Conservation (phyloP, 2,797 vertebrate species). For the Tokudaia tokunoshimensis region DNA sequence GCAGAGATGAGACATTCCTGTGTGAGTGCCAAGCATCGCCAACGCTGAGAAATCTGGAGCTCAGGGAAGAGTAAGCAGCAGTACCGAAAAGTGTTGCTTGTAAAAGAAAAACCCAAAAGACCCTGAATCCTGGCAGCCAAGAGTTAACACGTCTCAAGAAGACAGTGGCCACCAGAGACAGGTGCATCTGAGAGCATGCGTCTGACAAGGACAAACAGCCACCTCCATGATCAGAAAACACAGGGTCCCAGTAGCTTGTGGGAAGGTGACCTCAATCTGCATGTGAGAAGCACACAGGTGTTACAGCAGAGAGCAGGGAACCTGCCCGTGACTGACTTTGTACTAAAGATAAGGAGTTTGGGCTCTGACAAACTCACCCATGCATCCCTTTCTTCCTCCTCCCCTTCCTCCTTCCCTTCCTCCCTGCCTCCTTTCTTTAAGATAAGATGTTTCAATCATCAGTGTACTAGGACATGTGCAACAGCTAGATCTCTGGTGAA, state of each 20-base stretch:
- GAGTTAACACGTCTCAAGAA: background rate
- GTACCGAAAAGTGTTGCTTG: background rate
- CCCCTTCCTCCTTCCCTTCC: background rate
- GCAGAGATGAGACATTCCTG: background rate
- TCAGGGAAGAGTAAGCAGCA: background rate
- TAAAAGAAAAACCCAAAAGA: background rate
- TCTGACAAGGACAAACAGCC: background rate
- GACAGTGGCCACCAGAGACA: background rate
- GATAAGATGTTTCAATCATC: background rate
- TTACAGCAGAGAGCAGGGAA: background rate
- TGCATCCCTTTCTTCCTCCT: no score
- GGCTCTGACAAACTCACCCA: background rate
- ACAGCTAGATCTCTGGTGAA: background rate
- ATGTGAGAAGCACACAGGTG: background rate
- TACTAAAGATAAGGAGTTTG: background rate
- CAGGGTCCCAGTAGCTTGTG: background rate
- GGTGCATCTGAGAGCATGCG: background rate
- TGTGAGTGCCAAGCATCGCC: background rate
- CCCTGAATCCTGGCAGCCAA: background rate
- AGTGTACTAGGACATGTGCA: background rate
- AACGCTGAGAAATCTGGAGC: background rate
- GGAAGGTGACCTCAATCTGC: background rate
- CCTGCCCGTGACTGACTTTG: background rate
- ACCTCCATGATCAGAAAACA: background rate
- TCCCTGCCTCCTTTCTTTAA: background rate